Conservation (phyloP, 1,140 invertebrate genomes). For the Drosophila saltans region DNA sequence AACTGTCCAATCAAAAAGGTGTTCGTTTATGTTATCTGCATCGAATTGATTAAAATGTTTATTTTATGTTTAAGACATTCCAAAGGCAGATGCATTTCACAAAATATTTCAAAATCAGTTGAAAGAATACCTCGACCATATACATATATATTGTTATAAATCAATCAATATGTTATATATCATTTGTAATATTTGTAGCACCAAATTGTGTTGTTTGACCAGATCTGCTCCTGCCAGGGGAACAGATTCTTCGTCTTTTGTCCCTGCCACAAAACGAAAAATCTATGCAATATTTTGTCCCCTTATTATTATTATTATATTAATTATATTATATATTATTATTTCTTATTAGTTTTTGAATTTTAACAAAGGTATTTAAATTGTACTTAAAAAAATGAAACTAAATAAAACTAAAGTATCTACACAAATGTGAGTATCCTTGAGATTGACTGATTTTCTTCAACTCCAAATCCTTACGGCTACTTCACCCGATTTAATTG, state of each 20-base stretch:
- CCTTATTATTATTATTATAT: slow-evolving; percentile 43
- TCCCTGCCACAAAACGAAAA: slow-evolving; percentile 22
- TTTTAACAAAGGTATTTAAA: slow-evolving; percentile 60
- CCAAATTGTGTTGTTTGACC: slow-evolving; percentile 60
- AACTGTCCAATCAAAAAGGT: background rate
- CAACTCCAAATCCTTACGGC: background rate
- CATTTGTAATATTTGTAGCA: slow-evolving; percentile 44
- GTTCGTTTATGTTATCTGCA: background rate
- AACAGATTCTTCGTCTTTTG: slow-evolving; percentile 12
- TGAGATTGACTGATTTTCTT: background rate
- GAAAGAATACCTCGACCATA: slow-evolving; percentile 1
- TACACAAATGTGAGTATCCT: slow-evolving; percentile 67
- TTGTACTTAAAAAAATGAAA: slow-evolving; percentile 72
- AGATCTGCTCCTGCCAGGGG: slow-evolving; percentile 14
- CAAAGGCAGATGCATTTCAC: background rate
- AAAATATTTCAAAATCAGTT: slow-evolving; percentile 14
- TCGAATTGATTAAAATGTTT: background rate
- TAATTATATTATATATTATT: slow-evolving; percentile 21
- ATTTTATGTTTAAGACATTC: background rate
- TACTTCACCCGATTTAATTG: slow-evolving; percentile 84
- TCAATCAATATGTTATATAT: slow-evolving; percentile 58
- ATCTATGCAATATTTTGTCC: slow-evolving; percentile 61
- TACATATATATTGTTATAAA: slow-evolving; percentile 37
- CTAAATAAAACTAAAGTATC: slow-evolving; percentile 71
- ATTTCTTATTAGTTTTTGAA: slow-evolving; percentile 60